Evolutionary conservation across 2,113 vertebrate genomes (phyloP).

Genomic region (Corythornis vintsioides): DNA sequence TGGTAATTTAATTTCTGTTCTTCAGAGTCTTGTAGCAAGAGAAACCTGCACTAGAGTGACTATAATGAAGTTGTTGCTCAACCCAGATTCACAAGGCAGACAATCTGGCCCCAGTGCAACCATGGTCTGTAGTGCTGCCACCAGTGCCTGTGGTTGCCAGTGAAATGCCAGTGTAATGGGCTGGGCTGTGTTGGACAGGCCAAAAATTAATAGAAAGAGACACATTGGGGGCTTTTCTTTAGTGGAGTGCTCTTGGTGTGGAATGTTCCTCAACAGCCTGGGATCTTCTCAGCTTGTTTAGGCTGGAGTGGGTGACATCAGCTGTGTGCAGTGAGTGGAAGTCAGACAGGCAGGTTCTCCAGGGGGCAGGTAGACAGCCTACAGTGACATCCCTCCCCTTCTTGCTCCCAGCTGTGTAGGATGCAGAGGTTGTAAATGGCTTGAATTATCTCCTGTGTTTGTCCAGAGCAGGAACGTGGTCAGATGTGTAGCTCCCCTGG

Average conservation of each 20-base stretch:
- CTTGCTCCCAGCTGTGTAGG: not conserved
- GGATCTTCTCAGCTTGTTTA: not conserved
- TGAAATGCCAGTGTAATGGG: not conserved
- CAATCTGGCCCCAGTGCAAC: not conserved
- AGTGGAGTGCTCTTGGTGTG: not conserved
- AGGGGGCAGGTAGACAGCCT: not conserved
- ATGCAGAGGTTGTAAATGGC: not conserved
- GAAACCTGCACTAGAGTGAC: not conserved
- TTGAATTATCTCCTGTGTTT: not conserved
- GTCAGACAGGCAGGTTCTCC: not conserved
- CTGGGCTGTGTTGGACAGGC: not conserved
- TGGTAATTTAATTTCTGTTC: not conserved
- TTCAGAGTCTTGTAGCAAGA: not conserved
- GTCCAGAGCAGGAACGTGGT: not conserved
- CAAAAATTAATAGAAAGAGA: not conserved
- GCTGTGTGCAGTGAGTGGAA: not conserved
- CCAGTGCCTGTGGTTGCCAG: not conserved
- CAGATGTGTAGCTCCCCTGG: not conserved
- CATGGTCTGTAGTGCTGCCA: not conserved
- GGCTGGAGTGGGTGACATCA: not conserved
- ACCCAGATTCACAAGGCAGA: not conserved
- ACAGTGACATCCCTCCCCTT: not conserved
- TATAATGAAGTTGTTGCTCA: not conserved
- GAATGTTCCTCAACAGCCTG: not conserved
- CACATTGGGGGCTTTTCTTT: accelerated